These are phyloP conservation scores for Dromius quadrimaculatus DNA, from an alignment of 2,888 invertebrate species.

Conservation along the genomic window DNA sequence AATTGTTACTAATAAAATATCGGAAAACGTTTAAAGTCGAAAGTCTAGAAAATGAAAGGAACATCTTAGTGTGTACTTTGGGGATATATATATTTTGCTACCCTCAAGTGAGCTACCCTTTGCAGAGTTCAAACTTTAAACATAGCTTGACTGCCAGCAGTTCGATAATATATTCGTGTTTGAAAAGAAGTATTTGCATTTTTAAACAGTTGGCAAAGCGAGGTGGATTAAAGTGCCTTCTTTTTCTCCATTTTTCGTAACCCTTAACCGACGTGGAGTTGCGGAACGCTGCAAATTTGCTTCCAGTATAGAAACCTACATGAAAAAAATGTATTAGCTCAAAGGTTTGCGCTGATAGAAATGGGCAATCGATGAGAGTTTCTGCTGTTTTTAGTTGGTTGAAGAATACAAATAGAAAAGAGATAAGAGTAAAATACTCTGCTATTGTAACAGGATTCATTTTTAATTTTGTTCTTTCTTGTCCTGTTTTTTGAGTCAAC, in stretches of 20 bases:
- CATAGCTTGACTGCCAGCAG: neutral
- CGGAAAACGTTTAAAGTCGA: constrained; percentile 33
- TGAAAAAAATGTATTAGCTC: constrained; percentile 11
- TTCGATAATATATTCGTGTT: constrained; percentile 29
- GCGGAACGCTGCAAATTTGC: constrained; percentile 1
- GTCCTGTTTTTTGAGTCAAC: no score
- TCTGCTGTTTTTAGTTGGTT: no score
- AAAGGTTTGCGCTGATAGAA: constrained; percentile 1
- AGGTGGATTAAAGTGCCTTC: constrained; percentile 9
- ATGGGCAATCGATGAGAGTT: constrained; percentile 33
- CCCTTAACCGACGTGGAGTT: constrained; percentile 1
- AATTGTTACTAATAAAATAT: constrained; percentile 41
- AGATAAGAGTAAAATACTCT: no score
- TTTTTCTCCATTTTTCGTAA: constrained; percentile 16
- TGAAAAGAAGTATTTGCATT: constrained; percentile 36
- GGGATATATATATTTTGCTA: no score
- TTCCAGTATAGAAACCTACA: constrained; percentile 16
- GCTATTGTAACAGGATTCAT: no score
- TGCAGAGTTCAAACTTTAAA: neutral
- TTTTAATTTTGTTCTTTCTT: no score
- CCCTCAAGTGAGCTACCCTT: neutral
- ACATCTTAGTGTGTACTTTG: no score
- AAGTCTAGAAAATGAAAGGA: neutral
- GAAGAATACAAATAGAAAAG: no score
- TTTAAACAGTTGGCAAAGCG: constrained; percentile 17